Conservation (phyloP, 2,888 invertebrate species). For the Thecocarcelia acutangulata region DNA sequence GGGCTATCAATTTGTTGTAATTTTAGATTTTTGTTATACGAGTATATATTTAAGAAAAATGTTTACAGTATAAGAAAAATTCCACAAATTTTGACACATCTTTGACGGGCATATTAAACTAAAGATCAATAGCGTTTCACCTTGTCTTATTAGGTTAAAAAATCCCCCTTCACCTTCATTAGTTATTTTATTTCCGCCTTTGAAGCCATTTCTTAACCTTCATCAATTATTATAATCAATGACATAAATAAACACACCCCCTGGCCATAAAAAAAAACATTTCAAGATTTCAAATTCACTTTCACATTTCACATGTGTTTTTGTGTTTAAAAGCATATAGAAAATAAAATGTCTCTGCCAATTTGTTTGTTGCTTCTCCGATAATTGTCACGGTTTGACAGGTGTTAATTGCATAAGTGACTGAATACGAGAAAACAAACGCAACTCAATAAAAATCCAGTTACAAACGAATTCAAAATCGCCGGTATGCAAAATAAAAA, state of each 20-base stretch:
- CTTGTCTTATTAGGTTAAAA: constrained; percentile 1
- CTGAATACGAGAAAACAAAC: constrained; percentile 11
- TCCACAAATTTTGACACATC: no score
- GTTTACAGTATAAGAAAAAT: no score
- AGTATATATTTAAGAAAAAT: no score
- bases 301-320: not conserved
- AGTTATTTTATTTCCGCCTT: not conserved
- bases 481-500: constrained; percentile 8
- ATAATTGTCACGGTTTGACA: constrained; percentile 62
- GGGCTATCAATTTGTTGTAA: no score
- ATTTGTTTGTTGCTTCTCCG: constrained; percentile 15
- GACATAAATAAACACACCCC: constrained; percentile 1
- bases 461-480: constrained; percentile 4
- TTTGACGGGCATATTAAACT: no score
- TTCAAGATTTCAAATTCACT: no score
- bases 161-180: not conserved
- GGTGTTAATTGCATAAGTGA: constrained; percentile 60
- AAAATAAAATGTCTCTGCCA: constrained; percentile 10
- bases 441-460: not conserved
- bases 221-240: not conserved
- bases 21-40: no score
- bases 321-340: not conserved
- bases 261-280: no score
- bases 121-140: no score
- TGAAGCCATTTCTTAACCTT: not conserved